Conservation (phyloP, 2,113 vertebrate species). For the Cnemophilus loriae region DNA sequence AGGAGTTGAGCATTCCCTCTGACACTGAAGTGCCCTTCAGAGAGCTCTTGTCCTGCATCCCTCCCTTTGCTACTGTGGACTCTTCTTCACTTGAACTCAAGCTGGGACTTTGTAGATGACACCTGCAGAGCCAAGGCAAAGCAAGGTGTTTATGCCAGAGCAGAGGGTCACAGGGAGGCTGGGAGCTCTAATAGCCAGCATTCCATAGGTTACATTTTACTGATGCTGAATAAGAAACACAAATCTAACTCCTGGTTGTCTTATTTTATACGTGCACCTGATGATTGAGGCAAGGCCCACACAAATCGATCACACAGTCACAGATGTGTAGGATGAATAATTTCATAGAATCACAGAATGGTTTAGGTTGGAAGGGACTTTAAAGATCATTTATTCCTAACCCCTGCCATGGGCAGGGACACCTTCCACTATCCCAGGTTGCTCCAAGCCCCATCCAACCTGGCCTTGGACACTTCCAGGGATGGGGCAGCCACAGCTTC, state of each 20-base stretch:
- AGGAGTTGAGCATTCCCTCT: not conserved
- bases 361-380: not conserved
- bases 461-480: not conserved
- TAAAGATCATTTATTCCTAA: not conserved
- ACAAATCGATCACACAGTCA: fast-evolving
- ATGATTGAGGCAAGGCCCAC: not conserved
- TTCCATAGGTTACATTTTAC: not conserved
- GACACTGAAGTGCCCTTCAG: not conserved
- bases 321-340: not conserved
- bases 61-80: not conserved
- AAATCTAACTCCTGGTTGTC: fast-evolving
- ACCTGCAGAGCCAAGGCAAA: not conserved
- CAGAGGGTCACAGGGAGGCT: too few species aligned
- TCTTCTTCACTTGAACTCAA: too few species aligned
- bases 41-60: not conserved
- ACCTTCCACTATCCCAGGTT: not conserved
- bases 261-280: fast-evolving
- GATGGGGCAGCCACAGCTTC: not conserved
- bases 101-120: too few species aligned
- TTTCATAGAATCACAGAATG: not conserved
- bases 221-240: fast-evolving
- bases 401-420: not conserved
- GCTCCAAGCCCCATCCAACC: not conserved
- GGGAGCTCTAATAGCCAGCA: too few species aligned
- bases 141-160: fast-evolving